Evolutionary conservation across 2,797 vertebrate species (phyloP).

Genomic region (Emydoidea blandingii): DNA sequence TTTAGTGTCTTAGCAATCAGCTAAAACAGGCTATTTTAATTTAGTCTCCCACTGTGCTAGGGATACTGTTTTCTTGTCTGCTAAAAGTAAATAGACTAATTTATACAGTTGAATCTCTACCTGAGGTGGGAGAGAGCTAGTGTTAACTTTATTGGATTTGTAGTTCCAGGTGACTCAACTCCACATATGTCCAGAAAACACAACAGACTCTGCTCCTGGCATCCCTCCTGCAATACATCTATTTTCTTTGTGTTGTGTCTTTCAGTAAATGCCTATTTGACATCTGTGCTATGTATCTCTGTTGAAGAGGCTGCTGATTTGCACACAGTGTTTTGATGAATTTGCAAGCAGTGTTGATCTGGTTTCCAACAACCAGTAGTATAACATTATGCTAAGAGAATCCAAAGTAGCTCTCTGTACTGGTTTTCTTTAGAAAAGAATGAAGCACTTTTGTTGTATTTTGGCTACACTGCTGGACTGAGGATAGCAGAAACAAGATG

Average conservation of each 20-base stretch:
- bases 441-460: not conserved
- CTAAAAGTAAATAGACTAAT: not conserved
- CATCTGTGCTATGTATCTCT: not conserved
- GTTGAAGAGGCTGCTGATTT: not conserved
- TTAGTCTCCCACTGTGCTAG: not conserved
- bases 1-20: not conserved
- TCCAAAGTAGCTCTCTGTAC: not conserved
- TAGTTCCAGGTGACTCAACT: not conserved
- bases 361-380: not conserved
- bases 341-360: not conserved
- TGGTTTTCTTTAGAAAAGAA: not conserved
- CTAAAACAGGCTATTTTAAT: not conserved
- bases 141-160: conserved; percentile 9
- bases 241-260: not conserved
- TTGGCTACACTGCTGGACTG: not conserved
- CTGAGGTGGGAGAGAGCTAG: not conserved
- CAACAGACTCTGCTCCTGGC: not conserved
- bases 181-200: not conserved
- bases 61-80: not conserved
- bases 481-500: not conserved
- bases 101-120: not conserved
- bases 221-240: not conserved
- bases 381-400: not conserved
- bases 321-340: not conserved
- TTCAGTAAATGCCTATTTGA: not conserved